A percentile compares a stretch with the other conserved stretches of the same genome.
Conservation (phyloP, 2,113 vertebrate genomes). For the Hydrolagus affinis region DNA sequence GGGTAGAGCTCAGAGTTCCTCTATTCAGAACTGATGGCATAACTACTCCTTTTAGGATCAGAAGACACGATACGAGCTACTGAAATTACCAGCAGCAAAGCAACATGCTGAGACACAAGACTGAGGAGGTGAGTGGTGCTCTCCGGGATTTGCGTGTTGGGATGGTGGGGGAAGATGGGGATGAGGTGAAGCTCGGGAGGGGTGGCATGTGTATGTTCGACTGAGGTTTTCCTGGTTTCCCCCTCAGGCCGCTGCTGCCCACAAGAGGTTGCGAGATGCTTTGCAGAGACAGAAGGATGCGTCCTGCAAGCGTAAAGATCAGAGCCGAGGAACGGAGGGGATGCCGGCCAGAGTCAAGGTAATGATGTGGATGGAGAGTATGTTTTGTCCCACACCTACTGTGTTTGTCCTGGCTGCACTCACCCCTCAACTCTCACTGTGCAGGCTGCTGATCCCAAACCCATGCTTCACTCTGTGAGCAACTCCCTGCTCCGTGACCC, state of each 20-base stretch:
- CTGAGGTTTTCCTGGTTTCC: neutral
- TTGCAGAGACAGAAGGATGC: slow-evolving; percentile 79
- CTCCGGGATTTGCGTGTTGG: neutral
- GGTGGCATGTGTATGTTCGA: too few species aligned
- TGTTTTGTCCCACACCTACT: too few species aligned
- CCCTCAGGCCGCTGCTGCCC: slow-evolving; percentile 88
- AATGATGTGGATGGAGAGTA: neutral
- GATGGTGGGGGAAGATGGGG: neutral
- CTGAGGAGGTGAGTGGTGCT: slow-evolving; percentile 71
- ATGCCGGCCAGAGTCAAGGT: slow-evolving; percentile 74
- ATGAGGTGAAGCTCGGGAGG: too few species aligned
- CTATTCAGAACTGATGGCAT: neutral
- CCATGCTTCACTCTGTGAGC: too few species aligned
- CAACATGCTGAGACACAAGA: slow-evolving; percentile 79
- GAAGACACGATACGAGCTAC: slow-evolving; percentile 83
- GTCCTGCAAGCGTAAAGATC: slow-evolving; percentile 73
- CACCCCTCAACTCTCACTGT: too few species aligned
- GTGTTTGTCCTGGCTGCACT: neutral
- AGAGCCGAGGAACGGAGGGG: slow-evolving; percentile 66
- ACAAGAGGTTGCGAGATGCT: slow-evolving; percentile 85
- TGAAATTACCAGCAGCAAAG: slow-evolving; percentile 92
- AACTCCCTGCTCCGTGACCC: too few species aligned
- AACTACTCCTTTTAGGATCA: slow-evolving; percentile 65
- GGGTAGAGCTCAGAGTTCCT: too few species aligned
- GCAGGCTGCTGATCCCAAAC: too few species aligned